phyloP scores from a whole-genome alignment of 2,113 vertebrate genomes.

The Melanostigma gelatinosum region DNA sequence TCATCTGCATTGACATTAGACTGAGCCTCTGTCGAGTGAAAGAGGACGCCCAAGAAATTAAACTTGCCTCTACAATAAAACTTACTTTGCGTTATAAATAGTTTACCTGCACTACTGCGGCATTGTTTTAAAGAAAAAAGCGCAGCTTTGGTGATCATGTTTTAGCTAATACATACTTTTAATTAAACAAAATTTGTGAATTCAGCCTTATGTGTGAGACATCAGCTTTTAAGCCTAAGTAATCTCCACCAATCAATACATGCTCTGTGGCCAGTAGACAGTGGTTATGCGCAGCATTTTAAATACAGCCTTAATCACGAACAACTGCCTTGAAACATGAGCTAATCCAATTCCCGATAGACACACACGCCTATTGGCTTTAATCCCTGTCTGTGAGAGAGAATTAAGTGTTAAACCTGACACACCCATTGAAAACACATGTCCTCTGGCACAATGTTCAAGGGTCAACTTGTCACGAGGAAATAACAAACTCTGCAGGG shows the following conservation, averaged over 20 bases:
- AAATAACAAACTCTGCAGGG: slow-evolving; percentile 54
- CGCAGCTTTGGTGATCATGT: background rate
- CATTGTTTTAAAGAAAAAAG: background rate
- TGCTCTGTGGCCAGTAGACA: slow-evolving; percentile 22
- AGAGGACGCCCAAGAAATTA: background rate
- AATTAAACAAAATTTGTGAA: background rate
- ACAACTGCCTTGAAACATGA: slow-evolving; percentile 49
- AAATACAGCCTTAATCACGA: slow-evolving; percentile 68
- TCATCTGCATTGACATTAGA: background rate
- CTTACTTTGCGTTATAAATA: background rate
- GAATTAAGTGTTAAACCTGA: slow-evolving; percentile 48
- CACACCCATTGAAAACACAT: slow-evolving; percentile 52
- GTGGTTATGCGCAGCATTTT: slow-evolving; percentile 61
- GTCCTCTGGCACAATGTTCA: slow-evolving; percentile 46
- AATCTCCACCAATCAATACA: slow-evolving; percentile 57
- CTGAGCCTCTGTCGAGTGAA: background rate
- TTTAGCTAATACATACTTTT: background rate
- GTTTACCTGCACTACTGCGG: background rate
- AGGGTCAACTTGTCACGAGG: slow-evolving; percentile 48
- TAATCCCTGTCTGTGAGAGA: slow-evolving; percentile 59
- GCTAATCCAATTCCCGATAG: slow-evolving; percentile 49
- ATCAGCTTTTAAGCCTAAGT: slow-evolving; percentile 29
- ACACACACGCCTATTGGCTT: slow-evolving; percentile 39
- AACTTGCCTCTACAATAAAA: no score
- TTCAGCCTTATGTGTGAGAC: slow-evolving; percentile 7